Base-by-base conservation (phyloP, 2,888 invertebrate species). In the Ommatoiulus sabulosus region DNA sequence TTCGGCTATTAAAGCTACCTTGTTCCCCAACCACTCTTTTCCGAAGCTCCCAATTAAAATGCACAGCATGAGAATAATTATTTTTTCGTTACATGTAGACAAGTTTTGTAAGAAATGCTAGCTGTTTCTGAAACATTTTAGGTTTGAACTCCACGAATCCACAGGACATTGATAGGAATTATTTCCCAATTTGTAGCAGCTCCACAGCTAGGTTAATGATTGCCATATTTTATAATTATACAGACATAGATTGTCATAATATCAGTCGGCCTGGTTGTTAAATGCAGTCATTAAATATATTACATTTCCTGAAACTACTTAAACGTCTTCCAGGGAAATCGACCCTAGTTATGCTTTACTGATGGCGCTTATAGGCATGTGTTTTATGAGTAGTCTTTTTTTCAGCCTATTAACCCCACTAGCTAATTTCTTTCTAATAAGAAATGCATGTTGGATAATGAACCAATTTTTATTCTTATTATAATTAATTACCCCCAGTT, bases 21-120 rank as follows among this genome's bases (percentile, higher is more conserved):
- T 8, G 72, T 24, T 72, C 72, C 24, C 72, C 20, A 8, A n/a
- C 72, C 72, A 72, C 72, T 72, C 10, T 46, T 72, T 72, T n/a
- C 24, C 24, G 24, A 24, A 10, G 24, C 6, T 72, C 24, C 72
- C 10, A 72, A 72, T 72, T 72, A 72, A 24, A 72, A 72, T 24
- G 72, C 72, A 24, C 72, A 72, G 72, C 72, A 72, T 72, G 72
- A 2, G n/a, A 72, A 72, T 24, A 72, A 72, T 72, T 72, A 72
- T 20, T 72, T 72, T 72, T 72, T 4, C 72, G 20, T 5, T 72
- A 24, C 72, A 35, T 35, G 10, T 7, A 72, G 7, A 24, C 24
- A 20, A 8, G 72, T 72, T 72, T 7, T 72, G 24, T 8, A 24
- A 24, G 8, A n/a, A n/a, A 24, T 7, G 7, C 72, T 10, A 72